These are phyloP conservation scores for Sussaba pulchella DNA, from an alignment of 2,888 invertebrate genomes.

Conservation along the genomic window DNA sequence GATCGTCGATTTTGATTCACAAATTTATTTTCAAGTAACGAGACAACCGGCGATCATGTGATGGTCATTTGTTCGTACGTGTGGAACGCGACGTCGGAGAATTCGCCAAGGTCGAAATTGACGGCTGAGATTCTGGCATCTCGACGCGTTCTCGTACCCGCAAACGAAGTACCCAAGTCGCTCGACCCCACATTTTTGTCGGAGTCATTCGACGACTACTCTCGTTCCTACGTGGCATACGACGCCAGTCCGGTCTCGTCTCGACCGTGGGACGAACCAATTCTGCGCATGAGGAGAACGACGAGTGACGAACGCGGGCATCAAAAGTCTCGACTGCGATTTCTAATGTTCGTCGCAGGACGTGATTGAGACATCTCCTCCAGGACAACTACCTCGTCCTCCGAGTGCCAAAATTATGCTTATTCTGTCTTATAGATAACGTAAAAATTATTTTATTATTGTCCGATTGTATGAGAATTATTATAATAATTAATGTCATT, in stretches of 20 bases:
- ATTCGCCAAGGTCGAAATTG: slow-evolving; percentile 52
- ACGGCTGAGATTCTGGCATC: slow-evolving; percentile 49
- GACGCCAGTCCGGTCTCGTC: slow-evolving; percentile 4
- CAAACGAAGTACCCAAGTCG: slow-evolving; percentile 31
- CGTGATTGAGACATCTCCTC: too few relatives aligned
- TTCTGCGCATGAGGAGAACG: slow-evolving; percentile 25
- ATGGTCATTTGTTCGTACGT: slow-evolving; percentile 38
- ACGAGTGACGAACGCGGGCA: slow-evolving; percentile 32
- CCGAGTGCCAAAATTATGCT: too few relatives aligned
- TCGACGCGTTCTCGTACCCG: slow-evolving; percentile 49
- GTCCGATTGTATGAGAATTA: too few relatives aligned
- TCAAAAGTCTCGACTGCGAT: slow-evolving; percentile 64
- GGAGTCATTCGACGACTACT: slow-evolving; percentile 14
- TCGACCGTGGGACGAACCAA: not conserved
- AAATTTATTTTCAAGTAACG: slow-evolving; percentile 54
- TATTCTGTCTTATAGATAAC: too few relatives aligned
- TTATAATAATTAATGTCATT: too few relatives aligned
- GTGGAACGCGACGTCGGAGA: slow-evolving; percentile 38
- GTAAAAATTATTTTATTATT: too few relatives aligned
- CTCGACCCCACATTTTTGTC: not conserved
- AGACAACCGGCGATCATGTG: slow-evolving; percentile 49
- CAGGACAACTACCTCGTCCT: too few relatives aligned
- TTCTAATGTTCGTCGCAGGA: slow-evolving; percentile 14
- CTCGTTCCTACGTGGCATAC: slow-evolving; percentile 20
- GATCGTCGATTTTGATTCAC: slow-evolving; percentile 26